Evolutionary conservation across 2,797 vertebrate species (phyloP).

Genomic region (Lophius americanus): DNA sequence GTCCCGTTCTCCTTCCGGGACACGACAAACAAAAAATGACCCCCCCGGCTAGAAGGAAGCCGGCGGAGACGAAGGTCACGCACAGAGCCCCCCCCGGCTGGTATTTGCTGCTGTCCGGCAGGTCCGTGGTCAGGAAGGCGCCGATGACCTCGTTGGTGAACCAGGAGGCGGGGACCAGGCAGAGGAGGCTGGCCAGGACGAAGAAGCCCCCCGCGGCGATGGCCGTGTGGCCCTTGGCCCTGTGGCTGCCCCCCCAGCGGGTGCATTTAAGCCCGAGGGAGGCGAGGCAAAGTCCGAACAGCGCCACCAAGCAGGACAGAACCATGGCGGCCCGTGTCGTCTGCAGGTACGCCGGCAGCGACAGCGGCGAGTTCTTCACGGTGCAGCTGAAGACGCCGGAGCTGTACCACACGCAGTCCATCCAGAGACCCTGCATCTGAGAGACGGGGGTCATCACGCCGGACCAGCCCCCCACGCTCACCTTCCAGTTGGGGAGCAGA

Average conservation of each 20-base stretch:
- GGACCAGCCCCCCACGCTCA: constrained; percentile 83
- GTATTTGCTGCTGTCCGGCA: constrained; percentile 88
- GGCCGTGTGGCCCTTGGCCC: constrained; percentile 86
- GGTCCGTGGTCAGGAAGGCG: constrained; percentile 84
- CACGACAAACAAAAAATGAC: constrained; percentile 89
- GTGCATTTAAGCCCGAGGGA: constrained; percentile 92
- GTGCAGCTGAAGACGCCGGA: constrained; percentile 95
- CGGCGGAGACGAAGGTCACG: constrained; percentile 88
- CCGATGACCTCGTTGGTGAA: constrained; percentile 89
- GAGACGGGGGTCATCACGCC: constrained; percentile 87
- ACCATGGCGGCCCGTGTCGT: constrained; percentile 89
- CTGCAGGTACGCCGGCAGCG: constrained; percentile 88
- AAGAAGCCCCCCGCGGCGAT: constrained; percentile 89
- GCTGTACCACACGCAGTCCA: constrained; percentile 96
- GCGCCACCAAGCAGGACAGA: constrained; percentile 85
- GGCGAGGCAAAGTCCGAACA: constrained; percentile 86
- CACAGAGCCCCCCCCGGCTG: constrained; percentile 93
- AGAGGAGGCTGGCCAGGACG: constrained; percentile 83
- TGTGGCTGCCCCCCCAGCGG: constrained; percentile 84
- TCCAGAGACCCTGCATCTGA: constrained; percentile 94
- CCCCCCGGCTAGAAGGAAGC: constrained; percentile 87
- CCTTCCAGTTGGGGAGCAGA: constrained; percentile 93
- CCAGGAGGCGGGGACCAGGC: constrained; percentile 89
- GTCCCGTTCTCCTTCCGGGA: constrained; percentile 72
- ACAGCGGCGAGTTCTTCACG: constrained; percentile 86